These are phyloP conservation scores for Aethina tumida DNA, from an alignment of 1,140 invertebrate genomes.

Conservation along the genomic window DNA sequence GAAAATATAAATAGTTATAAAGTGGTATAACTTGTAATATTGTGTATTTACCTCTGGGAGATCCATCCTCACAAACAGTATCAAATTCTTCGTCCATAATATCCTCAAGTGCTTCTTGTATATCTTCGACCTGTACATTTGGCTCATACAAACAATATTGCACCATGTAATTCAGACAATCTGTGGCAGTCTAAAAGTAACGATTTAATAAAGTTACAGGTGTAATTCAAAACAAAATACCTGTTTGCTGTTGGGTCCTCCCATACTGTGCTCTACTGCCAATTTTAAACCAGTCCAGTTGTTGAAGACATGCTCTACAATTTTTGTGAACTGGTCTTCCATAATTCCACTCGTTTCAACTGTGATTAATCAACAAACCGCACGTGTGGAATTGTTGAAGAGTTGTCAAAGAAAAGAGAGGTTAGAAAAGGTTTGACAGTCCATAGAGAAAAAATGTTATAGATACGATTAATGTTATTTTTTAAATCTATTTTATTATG, in stretches of 20 bases:
- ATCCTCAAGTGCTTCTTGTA: slow-evolving; percentile 49
- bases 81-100: slow-evolving; percentile 56
- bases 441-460: no score
- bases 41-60: slow-evolving; percentile 37
- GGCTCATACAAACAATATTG: slow-evolving; percentile 47
- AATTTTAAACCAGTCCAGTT: slow-evolving; percentile 53
- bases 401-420: no score
- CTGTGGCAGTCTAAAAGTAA: slow-evolving; percentile 42
- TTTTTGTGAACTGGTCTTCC: slow-evolving; percentile 38
- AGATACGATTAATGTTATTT: no score
- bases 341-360: no score
- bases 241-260: slow-evolving; percentile 50
- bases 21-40: slow-evolving; percentile 10
- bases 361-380: no score
- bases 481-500: no score
- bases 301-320: slow-evolving; percentile 51
- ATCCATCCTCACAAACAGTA: slow-evolving; percentile 53
- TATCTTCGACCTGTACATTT: slow-evolving; percentile 42
- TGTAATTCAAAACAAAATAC: slow-evolving; percentile 23
- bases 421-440: no score
- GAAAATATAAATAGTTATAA: slow-evolving; percentile 13
- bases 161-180: slow-evolving; percentile 48
- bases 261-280: slow-evolving; percentile 56
- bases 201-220: neutral
- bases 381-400: no score